Evolutionary conservation across 2,888 invertebrate species (phyloP), one percentile per base, ranked within the genome.

Genomic region (Tortricodes alternella): DNA sequence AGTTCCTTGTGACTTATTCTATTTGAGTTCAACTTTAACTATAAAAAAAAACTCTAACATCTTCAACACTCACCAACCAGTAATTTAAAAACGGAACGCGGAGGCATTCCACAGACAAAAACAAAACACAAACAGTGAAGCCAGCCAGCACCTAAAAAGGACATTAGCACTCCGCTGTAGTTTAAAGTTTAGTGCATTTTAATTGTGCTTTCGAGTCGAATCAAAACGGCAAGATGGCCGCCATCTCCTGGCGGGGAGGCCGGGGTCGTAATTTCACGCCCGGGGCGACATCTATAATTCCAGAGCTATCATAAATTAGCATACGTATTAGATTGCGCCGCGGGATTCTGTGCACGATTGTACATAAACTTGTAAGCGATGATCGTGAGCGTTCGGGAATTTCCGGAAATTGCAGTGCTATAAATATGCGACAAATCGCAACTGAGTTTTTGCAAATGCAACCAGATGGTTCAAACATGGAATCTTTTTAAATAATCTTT

Each of bases 281-380:
- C 73, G 63, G 74, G 73, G 86, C 80, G 85, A 88, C 88, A 85
- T 89, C 87, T 86, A 89, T 88, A 87, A 89, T 88, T 87, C 86
- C 80, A 66, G 78, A 78, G 84, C 83, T 78, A 82, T 82, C 85
- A 80, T 85, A 85, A 88, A 89, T 90, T 89, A 86, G 87, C 89
- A 89, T 89, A 88, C 81, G 87, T 87, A 89, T 89, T 89, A 86
- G 84, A 85, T 82, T 82, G 77, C 73, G 70, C 68, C 71, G 71
- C 79, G 75, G 72, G 77, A 85, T 86, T 87, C 80, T 67, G 73
- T 75, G 75, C 80, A 80, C 77, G 82, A 78, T 70, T 73, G 66
- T 78, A 76, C 70, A 68, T 62, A 71, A 68, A 67, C 65, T 66
- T 69, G 70, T 73, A 75, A 46, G 21, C 35, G 39, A 41, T 41